Base-by-base conservation (phyloP, 2,888 invertebrate genomes). In the Ferdinandea cuprea region DNA sequence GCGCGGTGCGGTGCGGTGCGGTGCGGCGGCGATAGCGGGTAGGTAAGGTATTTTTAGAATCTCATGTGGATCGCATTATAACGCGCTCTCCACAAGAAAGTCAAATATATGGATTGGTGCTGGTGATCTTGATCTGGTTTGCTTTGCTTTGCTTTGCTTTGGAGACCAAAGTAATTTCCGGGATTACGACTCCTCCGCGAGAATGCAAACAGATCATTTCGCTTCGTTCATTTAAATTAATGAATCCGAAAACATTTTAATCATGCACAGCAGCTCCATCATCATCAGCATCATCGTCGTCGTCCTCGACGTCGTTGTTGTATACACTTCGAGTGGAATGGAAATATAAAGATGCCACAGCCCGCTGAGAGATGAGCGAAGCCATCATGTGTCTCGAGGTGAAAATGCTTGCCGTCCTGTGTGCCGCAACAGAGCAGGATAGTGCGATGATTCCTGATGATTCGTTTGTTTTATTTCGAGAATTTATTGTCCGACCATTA, bases 191-290 rank as follows among this genome's bases (percentile, higher is more conserved):
- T 61, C 15, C 48, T 63, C 15, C 40, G 40, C 17, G 15, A 11
- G 58, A 50, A 76, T 65, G 59, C 71, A 76, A 77, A 68, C 61
- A 63, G 37, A 65, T 76, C 71, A 48, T 59, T 59, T 68, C 30
- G 56, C 54, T 69, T 32, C 69, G 46, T 85, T 86, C 85, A 86
- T 86, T 86, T 86, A 86, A 86, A 86, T 86, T 86, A 86, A 86
- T 86, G 86, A 86, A 86, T 79, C 85, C 74, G 79, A 86, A 86
- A 86, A 86, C 86, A 86, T 86, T 86, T 86, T 86, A 86, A 86
- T 86, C 86, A 86, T 86, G 85, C 81, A 74, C 73, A 66, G 74
- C 72, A 74, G 79, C 69, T 79, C 68, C 74, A 85, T 85, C 79
- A 79, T 79, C 84, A 85, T 83, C 83, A 83, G 59, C 68, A 61